Evolutionary conservation across 2,113 vertebrate genomes (phyloP).

Genomic region (Eubucco bourcierii): DNA sequence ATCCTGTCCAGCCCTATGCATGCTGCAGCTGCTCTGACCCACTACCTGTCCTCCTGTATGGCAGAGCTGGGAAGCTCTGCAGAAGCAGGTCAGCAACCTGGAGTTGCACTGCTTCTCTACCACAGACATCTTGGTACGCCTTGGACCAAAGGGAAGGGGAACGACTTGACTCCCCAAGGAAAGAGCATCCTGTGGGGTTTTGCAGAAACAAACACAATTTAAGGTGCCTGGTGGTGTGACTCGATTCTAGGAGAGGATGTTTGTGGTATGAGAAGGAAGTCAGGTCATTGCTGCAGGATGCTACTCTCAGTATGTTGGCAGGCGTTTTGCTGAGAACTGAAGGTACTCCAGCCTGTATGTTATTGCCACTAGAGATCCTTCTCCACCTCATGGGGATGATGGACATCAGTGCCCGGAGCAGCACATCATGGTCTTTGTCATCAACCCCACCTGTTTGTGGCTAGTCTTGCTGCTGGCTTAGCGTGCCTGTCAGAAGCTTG

Average conservation of each 20-base stretch:
- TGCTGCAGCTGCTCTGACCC: background rate
- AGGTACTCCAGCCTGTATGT: background rate
- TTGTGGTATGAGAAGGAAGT: background rate
- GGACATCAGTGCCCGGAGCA: background rate
- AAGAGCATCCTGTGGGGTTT: background rate
- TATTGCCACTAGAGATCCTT: background rate
- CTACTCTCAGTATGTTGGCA: background rate
- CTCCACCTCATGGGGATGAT: fast-evolving
- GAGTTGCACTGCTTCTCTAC: background rate
- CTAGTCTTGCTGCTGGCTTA: background rate
- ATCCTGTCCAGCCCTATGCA: background rate
- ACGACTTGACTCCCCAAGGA: background rate
- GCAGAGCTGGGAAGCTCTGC: background rate
- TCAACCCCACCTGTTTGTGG: background rate
- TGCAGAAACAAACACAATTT: background rate
- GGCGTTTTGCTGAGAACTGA: background rate
- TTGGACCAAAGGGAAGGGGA: background rate
- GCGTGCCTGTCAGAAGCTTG: background rate
- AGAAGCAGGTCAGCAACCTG: background rate
- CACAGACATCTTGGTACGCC: background rate
- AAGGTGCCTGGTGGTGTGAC: background rate
- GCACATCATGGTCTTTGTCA: fast-evolving
- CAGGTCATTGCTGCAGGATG: background rate
- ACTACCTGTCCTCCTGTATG: background rate
- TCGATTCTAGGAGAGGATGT: background rate